Percentiles rank a stretch among this genome's conserved stretches.
phyloP scores from a whole-genome alignment of 1,140 invertebrate genomes.

The Gonioctena quinquepunctata region DNA sequence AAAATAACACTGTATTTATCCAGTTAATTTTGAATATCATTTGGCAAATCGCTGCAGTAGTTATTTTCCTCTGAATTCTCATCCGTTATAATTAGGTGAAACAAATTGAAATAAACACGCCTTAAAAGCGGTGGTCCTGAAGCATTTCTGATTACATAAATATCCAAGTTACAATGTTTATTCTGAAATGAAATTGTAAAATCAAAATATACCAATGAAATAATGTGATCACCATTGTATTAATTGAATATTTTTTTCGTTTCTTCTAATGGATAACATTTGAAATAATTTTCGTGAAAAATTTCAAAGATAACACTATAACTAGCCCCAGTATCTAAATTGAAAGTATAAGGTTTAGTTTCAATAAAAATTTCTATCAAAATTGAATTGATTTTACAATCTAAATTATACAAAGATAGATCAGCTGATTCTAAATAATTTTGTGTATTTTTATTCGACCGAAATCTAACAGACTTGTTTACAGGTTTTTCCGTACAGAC shows the following conservation, averaged over 20 bases:
- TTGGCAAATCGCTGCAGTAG: neutral
- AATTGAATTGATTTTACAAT: neutral
- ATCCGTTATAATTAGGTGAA: neutral
- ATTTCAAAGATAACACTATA: neutral
- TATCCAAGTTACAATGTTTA: neutral
- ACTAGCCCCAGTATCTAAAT: neutral
- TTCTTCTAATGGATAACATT: neutral
- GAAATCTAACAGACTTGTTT: neutral
- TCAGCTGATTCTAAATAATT: neutral
- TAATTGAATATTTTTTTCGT: neutral
- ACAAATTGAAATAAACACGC: neutral
- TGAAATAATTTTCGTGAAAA: neutral
- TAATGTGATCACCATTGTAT: slow-evolving; percentile 6
- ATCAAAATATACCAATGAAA: neutral
- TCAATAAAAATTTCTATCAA: neutral
- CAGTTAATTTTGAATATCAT: neutral
- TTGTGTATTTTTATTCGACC: neutral
- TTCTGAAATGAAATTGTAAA: neutral
- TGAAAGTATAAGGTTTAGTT: neutral
- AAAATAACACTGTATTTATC: neutral
- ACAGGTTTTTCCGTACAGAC: neutral
- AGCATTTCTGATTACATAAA: neutral
- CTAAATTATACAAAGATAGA: neutral
- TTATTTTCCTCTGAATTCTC: neutral
- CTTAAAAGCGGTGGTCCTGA: neutral